A percentile compares a stretch with the other conserved stretches of the same genome.
These are phyloP conservation scores for Euwallacea fornicatus DNA, from an alignment of 1,140 invertebrate genomes.

Conservation along the genomic window DNA sequence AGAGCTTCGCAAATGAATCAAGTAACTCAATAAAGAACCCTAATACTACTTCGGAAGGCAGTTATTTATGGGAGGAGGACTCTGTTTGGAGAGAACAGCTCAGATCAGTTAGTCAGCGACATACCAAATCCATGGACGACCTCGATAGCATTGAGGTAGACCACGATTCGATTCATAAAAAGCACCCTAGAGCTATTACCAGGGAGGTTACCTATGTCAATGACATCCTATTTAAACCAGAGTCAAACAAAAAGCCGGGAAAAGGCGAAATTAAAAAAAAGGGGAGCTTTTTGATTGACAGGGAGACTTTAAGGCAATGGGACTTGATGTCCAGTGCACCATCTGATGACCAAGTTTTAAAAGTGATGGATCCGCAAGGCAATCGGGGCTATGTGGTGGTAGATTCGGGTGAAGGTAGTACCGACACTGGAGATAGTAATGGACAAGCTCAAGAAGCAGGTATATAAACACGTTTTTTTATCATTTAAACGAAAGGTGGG, in stretches of 20 bases:
- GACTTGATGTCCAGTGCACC: slow-evolving; percentile 79
- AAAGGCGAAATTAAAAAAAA: slow-evolving; percentile 47
- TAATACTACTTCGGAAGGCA: slow-evolving; percentile 53
- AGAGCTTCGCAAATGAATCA: slow-evolving; percentile 45
- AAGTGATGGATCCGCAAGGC: slow-evolving; percentile 57
- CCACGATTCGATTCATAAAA: slow-evolving; percentile 43
- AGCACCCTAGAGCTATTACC: slow-evolving; percentile 53
- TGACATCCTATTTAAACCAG: slow-evolving; percentile 63
- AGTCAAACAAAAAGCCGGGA: slow-evolving; percentile 44
- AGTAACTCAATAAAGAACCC: background rate
- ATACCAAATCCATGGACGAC: slow-evolving; percentile 78
- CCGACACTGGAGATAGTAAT: slow-evolving; percentile 48
- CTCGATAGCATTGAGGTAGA: slow-evolving; percentile 61
- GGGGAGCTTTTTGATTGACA: slow-evolving; percentile 69
- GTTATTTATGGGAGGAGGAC: slow-evolving; percentile 83
- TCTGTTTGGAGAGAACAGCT: slow-evolving; percentile 77
- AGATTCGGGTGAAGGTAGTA: slow-evolving; percentile 54
- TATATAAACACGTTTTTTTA: slow-evolving; percentile 43
- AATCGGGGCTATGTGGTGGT: slow-evolving; percentile 59
- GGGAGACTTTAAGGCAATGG: slow-evolving; percentile 83
- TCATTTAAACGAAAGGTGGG: background rate
- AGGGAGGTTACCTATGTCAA: slow-evolving; percentile 76
- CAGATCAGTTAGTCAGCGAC: slow-evolving; percentile 73
- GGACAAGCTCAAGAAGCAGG: slow-evolving; percentile 51
- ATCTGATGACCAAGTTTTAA: slow-evolving; percentile 45